These are phyloP conservation scores for Schizothorax lantsangensis DNA, from an alignment of 2,797 vertebrate species.

Conservation along the genomic window DNA sequence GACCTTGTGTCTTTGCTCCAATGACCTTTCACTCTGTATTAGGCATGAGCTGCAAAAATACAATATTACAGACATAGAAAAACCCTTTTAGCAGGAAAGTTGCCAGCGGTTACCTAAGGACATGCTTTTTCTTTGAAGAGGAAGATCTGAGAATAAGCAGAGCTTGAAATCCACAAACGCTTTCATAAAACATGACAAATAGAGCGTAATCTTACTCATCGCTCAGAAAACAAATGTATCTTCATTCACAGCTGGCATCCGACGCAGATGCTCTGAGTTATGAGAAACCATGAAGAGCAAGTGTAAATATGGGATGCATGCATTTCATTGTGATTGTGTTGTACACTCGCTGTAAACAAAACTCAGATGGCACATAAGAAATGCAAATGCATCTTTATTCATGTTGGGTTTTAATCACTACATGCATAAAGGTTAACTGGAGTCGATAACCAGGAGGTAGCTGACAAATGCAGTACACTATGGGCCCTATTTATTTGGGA, in stretches of 20 bases:
- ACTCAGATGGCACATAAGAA: neutral
- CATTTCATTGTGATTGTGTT: neutral
- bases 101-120: conserved; percentile 8
- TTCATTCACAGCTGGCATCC: conserved; percentile 28
- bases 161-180: conserved; percentile 12
- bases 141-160: conserved; percentile 33
- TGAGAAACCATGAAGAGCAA: neutral
- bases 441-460: neutral
- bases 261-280: neutral
- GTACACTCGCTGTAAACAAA: neutral
- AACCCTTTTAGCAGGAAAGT: conserved; percentile 22
- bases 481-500: neutral
- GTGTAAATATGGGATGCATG: conserved; percentile 13
- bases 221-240: conserved; percentile 31
- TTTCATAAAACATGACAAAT: conserved; percentile 49
- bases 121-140: conserved; percentile 46
- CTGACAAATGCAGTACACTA: neutral
- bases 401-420: conserved; percentile 17
- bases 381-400: neutral
- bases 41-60: conserved; percentile 21
- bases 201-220: conserved; percentile 37
- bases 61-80: neutral
- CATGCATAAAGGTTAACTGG: neutral
- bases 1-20: conserved; percentile 27
- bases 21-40: conserved; percentile 27